Percentiles rank a stretch among this genome's conserved stretches.
phyloP scores from a whole-genome alignment of 2,113 vertebrate genomes.

The mouse (Mus musculus) region GRCm39 chrX:159066501-159067000 shows the following conservation, averaged over 20 bases:
- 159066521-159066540: constrained; percentile 57
- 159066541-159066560: constrained; percentile 3
- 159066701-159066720: constrained; percentile 42
- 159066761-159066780: constrained; percentile 49
- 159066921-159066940: not conserved
- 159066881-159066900: constrained; percentile 56
- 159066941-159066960: constrained; percentile 40
- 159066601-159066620: constrained; percentile 29
- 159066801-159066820: constrained; percentile 51
- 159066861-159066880: constrained; percentile 3
- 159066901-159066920: constrained; percentile 27
- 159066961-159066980: not conserved
- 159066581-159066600: constrained; percentile 37
- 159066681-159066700: constrained; percentile 54
- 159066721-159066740: not conserved
- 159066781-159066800: constrained; percentile 16
- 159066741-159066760: not conserved
- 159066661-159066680: constrained; percentile 20
- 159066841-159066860: constrained; percentile 59
- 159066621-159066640: constrained; percentile 34
- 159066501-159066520: constrained; percentile 46
- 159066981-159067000: not conserved
- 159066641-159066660: not conserved
- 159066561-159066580: constrained; percentile 56
- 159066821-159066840: constrained; percentile 46